phyloP scores from a whole-genome alignment of 2,797 vertebrate species.

The Scarus forsteni region DNA sequence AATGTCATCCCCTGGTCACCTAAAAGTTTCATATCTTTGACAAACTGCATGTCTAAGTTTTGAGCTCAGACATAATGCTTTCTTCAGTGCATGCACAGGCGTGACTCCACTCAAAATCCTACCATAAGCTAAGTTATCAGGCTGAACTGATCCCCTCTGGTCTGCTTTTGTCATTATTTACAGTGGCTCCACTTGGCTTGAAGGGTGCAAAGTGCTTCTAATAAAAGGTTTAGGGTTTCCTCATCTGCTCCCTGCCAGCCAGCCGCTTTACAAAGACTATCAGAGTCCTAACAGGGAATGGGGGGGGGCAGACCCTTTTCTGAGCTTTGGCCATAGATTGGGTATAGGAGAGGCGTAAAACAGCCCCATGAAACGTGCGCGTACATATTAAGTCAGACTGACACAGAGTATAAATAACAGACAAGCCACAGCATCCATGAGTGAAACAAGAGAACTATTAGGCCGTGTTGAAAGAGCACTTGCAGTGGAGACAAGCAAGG shows the following conservation, averaged over 20 bases:
- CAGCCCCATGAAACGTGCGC: constrained; percentile 35
- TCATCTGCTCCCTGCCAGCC: constrained; percentile 83
- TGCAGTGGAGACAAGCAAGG: constrained; percentile 54
- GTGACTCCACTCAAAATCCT: constrained; percentile 45
- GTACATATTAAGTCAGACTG: constrained; percentile 33
- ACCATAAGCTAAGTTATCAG: constrained; percentile 58
- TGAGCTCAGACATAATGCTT: constrained; percentile 11
- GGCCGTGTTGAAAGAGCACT: constrained; percentile 63
- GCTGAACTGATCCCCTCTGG: constrained; percentile 39
- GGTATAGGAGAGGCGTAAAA: constrained; percentile 4
- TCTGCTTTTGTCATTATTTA: constrained; percentile 83
- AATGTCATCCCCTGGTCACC: constrained; percentile 14
- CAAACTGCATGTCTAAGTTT: constrained; percentile 24
- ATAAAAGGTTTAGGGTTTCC: constrained; percentile 85
- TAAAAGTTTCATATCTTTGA: constrained; percentile 20
- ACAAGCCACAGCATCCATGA: constrained; percentile 51
- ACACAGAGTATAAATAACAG: constrained; percentile 72
- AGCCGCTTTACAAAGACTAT: constrained; percentile 85
- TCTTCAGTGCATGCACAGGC: constrained; percentile 36
- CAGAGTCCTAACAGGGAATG: constrained; percentile 87
- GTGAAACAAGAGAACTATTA: constrained; percentile 69
- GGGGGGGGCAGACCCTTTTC: constrained; percentile 31
- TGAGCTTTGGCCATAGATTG: constrained; percentile 29
- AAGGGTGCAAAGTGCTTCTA: constrained; percentile 87
- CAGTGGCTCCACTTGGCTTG: constrained; percentile 82